phyloP scores from a whole-genome alignment of 2,113 vertebrate genomes.

The Dicrurus megarhynchus region DNA sequence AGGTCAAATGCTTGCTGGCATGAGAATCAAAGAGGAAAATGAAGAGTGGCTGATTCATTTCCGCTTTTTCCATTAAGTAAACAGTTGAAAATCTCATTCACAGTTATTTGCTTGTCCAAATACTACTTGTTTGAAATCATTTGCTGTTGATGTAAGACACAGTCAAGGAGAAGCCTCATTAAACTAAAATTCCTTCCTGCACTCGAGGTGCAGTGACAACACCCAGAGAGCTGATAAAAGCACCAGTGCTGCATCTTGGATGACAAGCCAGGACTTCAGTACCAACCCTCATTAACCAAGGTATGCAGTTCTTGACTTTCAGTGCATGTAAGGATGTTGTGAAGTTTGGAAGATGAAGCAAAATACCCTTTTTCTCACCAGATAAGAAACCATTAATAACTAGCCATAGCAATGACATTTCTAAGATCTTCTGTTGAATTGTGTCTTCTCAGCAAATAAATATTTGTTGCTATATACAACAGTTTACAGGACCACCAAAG shows the following conservation, averaged over 20 bases:
- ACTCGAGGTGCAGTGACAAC: not conserved
- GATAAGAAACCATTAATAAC: not conserved
- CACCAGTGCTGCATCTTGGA: not conserved
- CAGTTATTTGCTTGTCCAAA: conserved; percentile 16
- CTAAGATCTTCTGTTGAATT: not conserved
- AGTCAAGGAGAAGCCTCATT: conserved; percentile 24
- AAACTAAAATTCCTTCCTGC: not conserved
- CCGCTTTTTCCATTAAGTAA: not conserved
- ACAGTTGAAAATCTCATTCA: conserved; percentile 33
- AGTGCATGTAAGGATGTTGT: not conserved
- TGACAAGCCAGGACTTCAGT: not conserved
- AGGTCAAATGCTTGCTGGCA: not conserved
- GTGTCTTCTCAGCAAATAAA: not conserved
- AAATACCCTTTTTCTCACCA: not conserved
- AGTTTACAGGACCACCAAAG: not conserved
- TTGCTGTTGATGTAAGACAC: not conserved
- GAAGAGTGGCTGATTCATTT: conserved; percentile 11
- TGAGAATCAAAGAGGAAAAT: conserved; percentile 6
- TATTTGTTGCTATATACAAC: not conserved
- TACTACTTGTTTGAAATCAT: not conserved
- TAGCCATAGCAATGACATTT: not conserved
- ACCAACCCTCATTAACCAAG: not conserved
- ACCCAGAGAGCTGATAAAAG: not conserved
- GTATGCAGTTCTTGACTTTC: not conserved
- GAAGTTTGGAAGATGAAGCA: not conserved